phyloP scores from a whole-genome alignment of 2,113 vertebrate species.

The Leuciscus idus region DNA sequence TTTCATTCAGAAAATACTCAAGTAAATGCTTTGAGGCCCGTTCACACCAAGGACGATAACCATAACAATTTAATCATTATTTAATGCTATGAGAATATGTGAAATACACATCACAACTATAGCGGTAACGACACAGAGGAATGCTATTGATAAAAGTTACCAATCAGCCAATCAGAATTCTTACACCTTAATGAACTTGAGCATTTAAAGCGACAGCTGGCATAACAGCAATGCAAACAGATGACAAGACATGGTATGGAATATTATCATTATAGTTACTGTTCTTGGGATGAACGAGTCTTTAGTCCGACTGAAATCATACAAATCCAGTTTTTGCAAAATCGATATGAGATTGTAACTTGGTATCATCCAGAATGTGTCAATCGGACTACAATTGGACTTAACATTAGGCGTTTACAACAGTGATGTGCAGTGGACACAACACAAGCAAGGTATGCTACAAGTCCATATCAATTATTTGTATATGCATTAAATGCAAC shows the following conservation, averaged over 20 bases:
- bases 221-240: not conserved
- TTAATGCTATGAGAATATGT: not conserved
- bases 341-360: not conserved
- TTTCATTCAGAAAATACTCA: not conserved
- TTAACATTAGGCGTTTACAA: not conserved
- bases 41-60: not conserved
- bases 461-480: not conserved
- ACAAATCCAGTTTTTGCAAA: not conserved
- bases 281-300: not conserved
- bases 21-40: not conserved
- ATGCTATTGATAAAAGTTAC: not conserved
- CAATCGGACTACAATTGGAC: not conserved
- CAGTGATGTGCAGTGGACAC: not conserved
- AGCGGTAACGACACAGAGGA: not conserved
- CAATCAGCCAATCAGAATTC: not conserved
- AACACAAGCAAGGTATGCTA: not conserved
- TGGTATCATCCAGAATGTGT: not conserved
- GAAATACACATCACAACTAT: not conserved
- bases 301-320: not conserved
- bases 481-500: not conserved
- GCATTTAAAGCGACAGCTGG: not conserved
- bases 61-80: not conserved
- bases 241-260: not conserved
- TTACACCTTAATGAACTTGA: not conserved
- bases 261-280: not conserved